Conservation (phyloP, 2,113 vertebrate species). For the Calonectris borealis region DNA sequence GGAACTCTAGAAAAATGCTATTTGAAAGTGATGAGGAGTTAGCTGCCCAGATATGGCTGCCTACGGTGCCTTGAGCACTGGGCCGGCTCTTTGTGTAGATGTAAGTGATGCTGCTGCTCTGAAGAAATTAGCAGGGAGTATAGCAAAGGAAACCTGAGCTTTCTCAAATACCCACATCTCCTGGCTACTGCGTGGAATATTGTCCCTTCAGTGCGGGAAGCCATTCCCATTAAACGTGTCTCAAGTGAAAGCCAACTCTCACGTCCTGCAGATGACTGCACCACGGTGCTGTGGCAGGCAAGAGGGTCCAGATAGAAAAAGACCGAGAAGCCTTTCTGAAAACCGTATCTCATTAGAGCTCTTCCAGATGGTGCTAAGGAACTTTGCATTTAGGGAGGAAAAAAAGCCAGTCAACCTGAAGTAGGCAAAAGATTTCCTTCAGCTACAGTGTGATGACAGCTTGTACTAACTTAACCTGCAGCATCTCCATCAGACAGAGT, state of each 20-base stretch:
- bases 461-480: background rate
- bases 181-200: background rate
- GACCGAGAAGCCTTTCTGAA: background rate
- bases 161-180: background rate
- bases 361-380: background rate
- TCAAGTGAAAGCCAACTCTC: background rate
- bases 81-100: background rate
- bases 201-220: background rate
- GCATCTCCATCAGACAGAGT: background rate
- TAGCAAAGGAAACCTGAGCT: background rate
- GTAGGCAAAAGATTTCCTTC: background rate
- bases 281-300: background rate
- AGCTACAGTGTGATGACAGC: background rate
- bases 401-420: background rate
- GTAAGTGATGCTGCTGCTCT: background rate
- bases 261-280: background rate
- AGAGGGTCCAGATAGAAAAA: background rate
- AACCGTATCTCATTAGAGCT: background rate
- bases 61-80: background rate
- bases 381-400: background rate
- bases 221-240: accelerated
- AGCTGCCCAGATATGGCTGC: background rate
- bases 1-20: background rate
- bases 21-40: background rate
- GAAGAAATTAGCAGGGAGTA: background rate